Evolutionary conservation across 2,888 invertebrate genomes (phyloP).

Genomic region (Gandaritis pyraliata): DNA sequence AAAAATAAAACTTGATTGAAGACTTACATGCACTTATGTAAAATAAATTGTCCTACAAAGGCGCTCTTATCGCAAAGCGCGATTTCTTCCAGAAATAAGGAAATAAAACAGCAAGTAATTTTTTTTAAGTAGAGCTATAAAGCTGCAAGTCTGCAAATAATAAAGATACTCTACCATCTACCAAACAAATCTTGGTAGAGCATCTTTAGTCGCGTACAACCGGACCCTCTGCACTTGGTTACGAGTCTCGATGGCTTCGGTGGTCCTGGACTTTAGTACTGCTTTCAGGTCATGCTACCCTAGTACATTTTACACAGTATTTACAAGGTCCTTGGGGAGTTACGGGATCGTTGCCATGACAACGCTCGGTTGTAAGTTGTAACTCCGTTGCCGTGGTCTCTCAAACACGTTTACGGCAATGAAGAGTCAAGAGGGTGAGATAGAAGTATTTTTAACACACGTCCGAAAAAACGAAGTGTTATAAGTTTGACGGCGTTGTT

Average conservation of each 20-base stretch:
- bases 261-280: slow-evolving; percentile 9
- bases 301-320: slow-evolving; percentile 73
- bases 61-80: no score
- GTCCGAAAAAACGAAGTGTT: no score
- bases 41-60: no score
- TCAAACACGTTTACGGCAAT: slow-evolving; percentile 5
- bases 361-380: slow-evolving; percentile 32
- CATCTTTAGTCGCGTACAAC: neutral
- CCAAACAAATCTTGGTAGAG: neutral
- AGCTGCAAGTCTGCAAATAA: no score
- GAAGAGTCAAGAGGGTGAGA: neutral
- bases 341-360: slow-evolving; percentile 44
- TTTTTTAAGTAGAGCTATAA: no score
- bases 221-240: neutral
- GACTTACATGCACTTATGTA: no score
- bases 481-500: no score
- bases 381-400: slow-evolving; percentile 20
- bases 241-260: slow-evolving; percentile 3
- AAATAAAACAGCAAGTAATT: no score
- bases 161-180: no score
- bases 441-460: neutral
- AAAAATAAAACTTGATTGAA: no score
- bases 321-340: slow-evolving; percentile 74
- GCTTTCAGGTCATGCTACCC: slow-evolving; percentile 58
- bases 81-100: no score